phyloP scores from a whole-genome alignment of 2,797 vertebrate genomes.

The Neosilurus hyrtlii region DNA sequence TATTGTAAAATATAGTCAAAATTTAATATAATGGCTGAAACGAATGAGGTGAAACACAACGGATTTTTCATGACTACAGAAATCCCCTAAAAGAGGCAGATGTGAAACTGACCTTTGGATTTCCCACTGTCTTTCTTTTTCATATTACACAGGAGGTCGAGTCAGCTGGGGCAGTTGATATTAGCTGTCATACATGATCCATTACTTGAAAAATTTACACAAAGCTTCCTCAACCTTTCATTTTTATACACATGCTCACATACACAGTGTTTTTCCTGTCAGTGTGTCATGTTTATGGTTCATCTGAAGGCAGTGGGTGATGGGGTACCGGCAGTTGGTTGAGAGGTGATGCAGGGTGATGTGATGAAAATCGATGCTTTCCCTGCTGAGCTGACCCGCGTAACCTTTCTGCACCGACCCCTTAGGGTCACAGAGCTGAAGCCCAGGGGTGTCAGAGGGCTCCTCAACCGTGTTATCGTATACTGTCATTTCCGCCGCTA shows the following conservation, averaged over 20 bases:
- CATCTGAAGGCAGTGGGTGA: conserved; percentile 49
- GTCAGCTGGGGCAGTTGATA: not conserved
- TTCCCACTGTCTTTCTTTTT: not conserved
- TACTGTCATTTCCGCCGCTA: conserved; percentile 67
- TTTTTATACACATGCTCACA: conserved; percentile 22
- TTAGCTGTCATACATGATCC: conserved; percentile 15
- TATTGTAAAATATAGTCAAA: not conserved
- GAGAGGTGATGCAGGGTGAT: conserved; percentile 46
- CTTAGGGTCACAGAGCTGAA: conserved; percentile 39
- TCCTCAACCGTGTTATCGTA: conserved; percentile 49
- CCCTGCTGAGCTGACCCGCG: conserved; percentile 47
- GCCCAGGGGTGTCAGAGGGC: conserved; percentile 29
- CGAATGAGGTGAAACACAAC: conserved; percentile 1
- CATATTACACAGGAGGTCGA: not conserved
- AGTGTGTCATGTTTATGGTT: conserved; percentile 49
- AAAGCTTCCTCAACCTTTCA: conserved; percentile 10
- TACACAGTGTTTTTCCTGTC: conserved; percentile 50
- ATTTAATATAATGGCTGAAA: conserved; percentile 16
- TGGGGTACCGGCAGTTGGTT: conserved; percentile 34
- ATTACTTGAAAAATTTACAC: conserved; percentile 14
- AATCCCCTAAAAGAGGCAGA: not conserved
- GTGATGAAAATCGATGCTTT: conserved; percentile 54
- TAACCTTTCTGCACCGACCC: conserved; percentile 41
- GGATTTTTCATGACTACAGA: not conserved
- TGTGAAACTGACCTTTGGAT: not conserved